Percentiles rank a stretch among this genome's conserved stretches.
These are phyloP conservation scores for Progne subis DNA, from an alignment of 2,113 vertebrate genomes.

Conservation along the genomic window DNA sequence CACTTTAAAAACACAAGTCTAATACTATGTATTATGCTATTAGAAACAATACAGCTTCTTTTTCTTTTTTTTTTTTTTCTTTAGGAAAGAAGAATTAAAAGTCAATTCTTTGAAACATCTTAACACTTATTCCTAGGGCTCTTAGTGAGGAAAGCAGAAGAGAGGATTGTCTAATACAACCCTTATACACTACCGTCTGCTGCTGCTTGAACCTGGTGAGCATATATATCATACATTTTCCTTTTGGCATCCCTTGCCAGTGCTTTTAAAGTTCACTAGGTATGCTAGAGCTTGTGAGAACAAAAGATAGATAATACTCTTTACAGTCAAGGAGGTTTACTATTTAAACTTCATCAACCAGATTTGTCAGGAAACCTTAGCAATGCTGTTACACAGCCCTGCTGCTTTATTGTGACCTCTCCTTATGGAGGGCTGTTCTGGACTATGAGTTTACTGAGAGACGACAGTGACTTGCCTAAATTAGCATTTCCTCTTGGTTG, in stretches of 20 bases:
- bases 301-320: constrained; percentile 8
- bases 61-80: background rate
- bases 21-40: background rate
- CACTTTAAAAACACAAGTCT: background rate
- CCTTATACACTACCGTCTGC: background rate
- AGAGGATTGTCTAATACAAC: background rate
- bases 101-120: background rate
- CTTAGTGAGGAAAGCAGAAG: background rate
- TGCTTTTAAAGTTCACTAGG: background rate
- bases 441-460: background rate
- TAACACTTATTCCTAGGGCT: background rate
- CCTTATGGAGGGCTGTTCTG: background rate
- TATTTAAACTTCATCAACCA: background rate
- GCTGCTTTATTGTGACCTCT: background rate
- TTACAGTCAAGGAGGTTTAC: background rate
- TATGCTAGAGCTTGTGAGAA: background rate
- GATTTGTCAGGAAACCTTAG: background rate
- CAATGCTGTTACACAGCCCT: background rate
- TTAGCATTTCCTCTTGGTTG: background rate
- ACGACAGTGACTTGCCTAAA: background rate
- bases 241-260: background rate
- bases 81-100: background rate
- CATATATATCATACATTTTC: background rate
- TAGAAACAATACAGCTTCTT: background rate
- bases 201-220: background rate